phyloP scores from a whole-genome alignment of 2,888 invertebrate genomes.

The Bugula neritina region DNA sequence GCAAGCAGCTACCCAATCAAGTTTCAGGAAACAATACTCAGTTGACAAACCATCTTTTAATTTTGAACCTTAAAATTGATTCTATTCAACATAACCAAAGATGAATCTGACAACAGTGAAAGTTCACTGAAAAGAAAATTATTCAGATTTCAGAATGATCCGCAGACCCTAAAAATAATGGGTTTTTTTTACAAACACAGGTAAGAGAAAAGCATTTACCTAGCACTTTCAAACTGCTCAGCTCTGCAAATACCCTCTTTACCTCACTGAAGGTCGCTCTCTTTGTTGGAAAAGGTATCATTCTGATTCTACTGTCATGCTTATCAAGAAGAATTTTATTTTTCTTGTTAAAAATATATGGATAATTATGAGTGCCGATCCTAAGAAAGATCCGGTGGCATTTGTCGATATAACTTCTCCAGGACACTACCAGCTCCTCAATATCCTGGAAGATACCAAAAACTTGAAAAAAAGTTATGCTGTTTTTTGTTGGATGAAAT shows the following conservation, averaged over 20 bases:
- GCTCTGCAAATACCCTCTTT: constrained; percentile 65
- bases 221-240: constrained; percentile 53
- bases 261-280: constrained; percentile 76
- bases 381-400: constrained; percentile 71
- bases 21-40: too few relatives aligned
- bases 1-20: too few relatives aligned
- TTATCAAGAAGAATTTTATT: constrained; percentile 60
- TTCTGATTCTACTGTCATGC: constrained; percentile 41
- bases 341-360: constrained; percentile 69
- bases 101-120: too few relatives aligned
- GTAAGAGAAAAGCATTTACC: background rate
- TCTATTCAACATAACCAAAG: too few relatives aligned
- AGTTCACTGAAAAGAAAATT: too few relatives aligned
- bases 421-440: constrained; percentile 64
- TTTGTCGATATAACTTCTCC: constrained; percentile 63
- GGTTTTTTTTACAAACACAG: too few relatives aligned
- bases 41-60: too few relatives aligned
- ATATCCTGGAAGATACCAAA: constrained; percentile 67
- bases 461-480: too few relatives aligned
- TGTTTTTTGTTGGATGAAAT: too few relatives aligned
- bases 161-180: too few relatives aligned
- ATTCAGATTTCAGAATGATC: too few relatives aligned
- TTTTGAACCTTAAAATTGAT: too few relatives aligned
- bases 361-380: constrained; percentile 67
- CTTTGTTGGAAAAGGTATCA: constrained; percentile 73